These are phyloP conservation scores for Monochamus alternatus DNA, from an alignment of 2,888 invertebrate species.

Conservation along the genomic window DNA sequence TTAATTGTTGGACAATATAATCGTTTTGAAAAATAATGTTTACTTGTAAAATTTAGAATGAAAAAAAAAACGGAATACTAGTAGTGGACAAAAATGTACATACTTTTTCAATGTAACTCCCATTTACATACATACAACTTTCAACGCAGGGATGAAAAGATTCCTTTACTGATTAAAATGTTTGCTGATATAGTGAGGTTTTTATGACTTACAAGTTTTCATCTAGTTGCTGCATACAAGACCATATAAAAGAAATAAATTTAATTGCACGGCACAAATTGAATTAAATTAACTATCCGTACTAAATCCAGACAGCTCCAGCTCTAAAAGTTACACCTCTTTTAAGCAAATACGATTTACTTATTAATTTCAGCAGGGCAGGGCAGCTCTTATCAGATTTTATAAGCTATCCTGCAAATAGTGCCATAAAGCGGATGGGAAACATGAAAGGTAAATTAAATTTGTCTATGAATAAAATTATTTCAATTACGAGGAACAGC, in stretches of 20 bases:
- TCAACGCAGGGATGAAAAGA: no score
- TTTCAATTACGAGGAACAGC: not conserved
- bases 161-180: no score
- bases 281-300: not conserved
- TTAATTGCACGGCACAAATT: conserved; percentile 1
- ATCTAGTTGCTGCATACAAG: not conserved
- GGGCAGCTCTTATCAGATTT: not conserved
- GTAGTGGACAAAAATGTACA: no score
- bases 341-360: not conserved
- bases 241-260: not conserved
- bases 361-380: not conserved
- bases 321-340: not conserved
- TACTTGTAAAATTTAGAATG: no score
- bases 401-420: not conserved
- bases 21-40: no score
- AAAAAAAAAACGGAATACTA: no score
- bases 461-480: not conserved
- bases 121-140: no score
- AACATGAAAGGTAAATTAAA: not conserved
- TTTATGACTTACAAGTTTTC: no score
- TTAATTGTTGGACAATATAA: no score
- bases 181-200: no score
- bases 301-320: not conserved
- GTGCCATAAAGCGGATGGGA: not conserved
- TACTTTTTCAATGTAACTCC: no score